Conservation (phyloP, 1,140 invertebrate genomes). For the Mycetomoellerius zeteki region DNA sequence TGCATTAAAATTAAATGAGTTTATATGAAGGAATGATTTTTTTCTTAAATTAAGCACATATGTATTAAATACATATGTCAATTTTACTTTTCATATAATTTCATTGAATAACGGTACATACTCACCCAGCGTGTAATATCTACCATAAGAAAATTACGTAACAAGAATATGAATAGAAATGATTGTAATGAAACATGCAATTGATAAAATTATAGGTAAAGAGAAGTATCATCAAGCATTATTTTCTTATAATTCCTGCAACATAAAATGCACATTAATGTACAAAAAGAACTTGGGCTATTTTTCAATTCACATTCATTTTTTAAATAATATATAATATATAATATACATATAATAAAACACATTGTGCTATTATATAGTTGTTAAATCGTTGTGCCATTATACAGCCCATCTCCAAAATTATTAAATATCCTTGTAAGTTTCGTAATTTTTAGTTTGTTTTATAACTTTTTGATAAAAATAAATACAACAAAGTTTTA, state of each 20-base stretch:
- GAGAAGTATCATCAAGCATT: background rate
- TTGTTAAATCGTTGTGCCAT: background rate
- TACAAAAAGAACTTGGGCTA: background rate
- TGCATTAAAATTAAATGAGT: background rate
- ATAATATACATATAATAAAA: too few relatives aligned
- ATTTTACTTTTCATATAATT: background rate
- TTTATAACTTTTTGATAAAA: too few relatives aligned
- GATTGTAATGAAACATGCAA: background rate
- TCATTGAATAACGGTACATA: background rate
- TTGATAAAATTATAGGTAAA: constrained; percentile 33
- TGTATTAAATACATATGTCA: background rate
- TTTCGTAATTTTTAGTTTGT: too few relatives aligned
- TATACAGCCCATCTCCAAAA: too few relatives aligned
- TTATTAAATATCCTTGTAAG: too few relatives aligned
- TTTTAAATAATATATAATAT: background rate
- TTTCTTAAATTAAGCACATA: background rate
- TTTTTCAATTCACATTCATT: constrained; percentile 3
- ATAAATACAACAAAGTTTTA: too few relatives aligned
- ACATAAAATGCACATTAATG: constrained; percentile 6
- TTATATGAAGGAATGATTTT: background rate
- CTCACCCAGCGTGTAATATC: background rate
- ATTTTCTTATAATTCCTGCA: constrained; percentile 16
- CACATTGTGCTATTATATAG: too few relatives aligned
- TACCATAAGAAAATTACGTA: background rate
- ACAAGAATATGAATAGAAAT: background rate